Evolutionary conservation across 2,888 invertebrate species (phyloP).

Genomic region (Scrobipalpa atriplicella): DNA sequence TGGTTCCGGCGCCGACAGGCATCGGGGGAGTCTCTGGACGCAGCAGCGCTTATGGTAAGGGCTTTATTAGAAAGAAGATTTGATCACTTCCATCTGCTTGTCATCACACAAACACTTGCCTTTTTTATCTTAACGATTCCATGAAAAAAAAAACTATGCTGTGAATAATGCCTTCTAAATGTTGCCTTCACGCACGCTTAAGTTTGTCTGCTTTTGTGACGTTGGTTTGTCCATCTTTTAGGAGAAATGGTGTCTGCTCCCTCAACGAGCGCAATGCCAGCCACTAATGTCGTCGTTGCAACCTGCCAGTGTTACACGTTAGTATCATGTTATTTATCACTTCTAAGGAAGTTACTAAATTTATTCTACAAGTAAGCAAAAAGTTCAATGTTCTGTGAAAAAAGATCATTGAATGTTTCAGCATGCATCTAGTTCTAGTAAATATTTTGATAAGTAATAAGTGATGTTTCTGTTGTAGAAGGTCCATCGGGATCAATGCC

Average conservation of each 20-base stretch:
- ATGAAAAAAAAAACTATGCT: too few relatives aligned
- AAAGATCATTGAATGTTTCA: too few relatives aligned
- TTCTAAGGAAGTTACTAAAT: background rate
- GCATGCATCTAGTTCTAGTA: too few relatives aligned
- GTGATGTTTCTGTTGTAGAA: slow-evolving; percentile 32
- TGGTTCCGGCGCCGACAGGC: slow-evolving; percentile 95
- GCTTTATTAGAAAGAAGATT: too few relatives aligned
- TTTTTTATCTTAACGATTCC: too few relatives aligned
- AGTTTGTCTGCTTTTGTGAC: slow-evolving; percentile 12
- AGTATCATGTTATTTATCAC: slow-evolving; percentile 42
- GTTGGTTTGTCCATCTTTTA: slow-evolving; percentile 45
- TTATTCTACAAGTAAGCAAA: background rate
- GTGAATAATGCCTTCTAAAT: too few relatives aligned
- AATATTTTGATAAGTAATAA: too few relatives aligned
- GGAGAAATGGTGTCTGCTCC: slow-evolving; percentile 71
- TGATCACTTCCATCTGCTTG: too few relatives aligned
- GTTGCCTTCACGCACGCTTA: too few relatives aligned
- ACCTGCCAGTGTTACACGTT: slow-evolving; percentile 64
- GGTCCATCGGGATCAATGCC: slow-evolving; percentile 66
- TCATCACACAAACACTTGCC: too few relatives aligned
- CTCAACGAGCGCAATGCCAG: slow-evolving; percentile 53
- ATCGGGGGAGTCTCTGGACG: slow-evolving; percentile 97
- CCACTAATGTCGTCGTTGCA: slow-evolving; percentile 52
- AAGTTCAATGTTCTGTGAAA: too few relatives aligned
- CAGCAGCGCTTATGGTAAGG: slow-evolving; percentile 92